Evolutionary conservation across 1,140 invertebrate species (phyloP), one percentile per base, ranked within the genome.

Genomic region (Scaptomyza graminum): DNA sequence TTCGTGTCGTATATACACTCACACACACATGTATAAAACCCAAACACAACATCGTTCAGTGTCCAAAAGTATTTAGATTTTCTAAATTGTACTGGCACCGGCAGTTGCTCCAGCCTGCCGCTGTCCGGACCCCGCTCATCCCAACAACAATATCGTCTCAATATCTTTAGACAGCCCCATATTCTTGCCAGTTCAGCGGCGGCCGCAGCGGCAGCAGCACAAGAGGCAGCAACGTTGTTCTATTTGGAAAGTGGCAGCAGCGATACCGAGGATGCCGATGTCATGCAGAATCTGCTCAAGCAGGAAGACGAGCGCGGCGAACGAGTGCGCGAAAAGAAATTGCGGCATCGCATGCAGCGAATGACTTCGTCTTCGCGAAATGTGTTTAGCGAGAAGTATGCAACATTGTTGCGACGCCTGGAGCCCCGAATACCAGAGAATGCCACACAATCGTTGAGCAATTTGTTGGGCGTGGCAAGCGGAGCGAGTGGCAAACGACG

Each of bases 241-340:
- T 84, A 88, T 55, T 68, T 91, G 34, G 78, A 90, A 41, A 79
- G 81, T 25, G 75, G 61, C 15, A 89, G 79, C 60, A 81, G 85
- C 16, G 84, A 90, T 52, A 88, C 79, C 2, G 84, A 90, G 72
- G 75, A 81, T 54, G 78, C 77, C 15, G 76, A 80, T 50, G 74
- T 76, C 1, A 85, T 92, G 77, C 82, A 88, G 15, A 67, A 89
- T 37, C 90, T 94, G 18, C 82, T 95, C 1, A 91, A 92, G 12
- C 93, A 94, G 43, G 94, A 95, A 67, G 94, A 94, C 63, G 92
- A 93, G 76, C 90, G 94, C 6, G 93, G 93, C 1, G 83, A 88
- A 28, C 18, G 51, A 1, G 68, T 41, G 22, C 87, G 91, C 8
- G 90, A 92, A 7, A 93, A 91, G 70, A 92, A 93, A 15, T 92